phyloP scores from a whole-genome alignment of 2,888 invertebrate species.

The Pristionchus mayeri region DNA sequence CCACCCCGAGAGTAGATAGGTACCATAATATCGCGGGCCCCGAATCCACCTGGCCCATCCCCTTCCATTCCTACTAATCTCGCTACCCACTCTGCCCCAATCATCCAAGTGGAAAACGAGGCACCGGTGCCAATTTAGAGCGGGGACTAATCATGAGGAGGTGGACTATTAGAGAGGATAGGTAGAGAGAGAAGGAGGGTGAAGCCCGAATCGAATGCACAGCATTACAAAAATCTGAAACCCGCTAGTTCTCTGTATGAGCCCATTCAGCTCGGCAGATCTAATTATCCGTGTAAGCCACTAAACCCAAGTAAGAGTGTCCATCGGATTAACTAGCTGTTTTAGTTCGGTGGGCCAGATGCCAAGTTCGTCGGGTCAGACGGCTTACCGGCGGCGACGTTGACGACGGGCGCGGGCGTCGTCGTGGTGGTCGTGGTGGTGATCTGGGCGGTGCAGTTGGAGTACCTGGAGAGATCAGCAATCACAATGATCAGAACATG shows the following conservation, averaged over 20 bases:
- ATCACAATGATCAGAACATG: neutral
- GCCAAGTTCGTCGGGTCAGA: neutral
- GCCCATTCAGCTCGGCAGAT: neutral
- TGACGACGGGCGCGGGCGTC: neutral
- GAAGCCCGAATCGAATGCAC: neutral
- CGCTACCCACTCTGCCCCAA: neutral
- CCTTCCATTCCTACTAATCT: slow-evolving; percentile 21
- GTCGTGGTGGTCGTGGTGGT: slow-evolving; percentile 48
- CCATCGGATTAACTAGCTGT: too few species aligned
- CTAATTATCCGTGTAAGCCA: too few species aligned
- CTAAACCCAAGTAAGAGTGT: neutral
- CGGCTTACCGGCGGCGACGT: neutral
- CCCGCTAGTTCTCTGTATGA: neutral
- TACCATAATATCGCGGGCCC: neutral
- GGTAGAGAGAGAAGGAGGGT: neutral
- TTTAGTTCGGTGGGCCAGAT: neutral
- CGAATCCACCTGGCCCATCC: neutral
- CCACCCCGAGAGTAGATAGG: neutral
- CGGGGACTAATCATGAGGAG: neutral
- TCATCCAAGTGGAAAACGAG: slow-evolving; percentile 28
- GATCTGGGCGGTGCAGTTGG: slow-evolving; percentile 43
- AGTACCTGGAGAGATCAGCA: neutral
- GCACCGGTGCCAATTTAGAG: slow-evolving; percentile 28
- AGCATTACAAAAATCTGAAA: too few species aligned
- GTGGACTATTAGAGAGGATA: neutral